These are phyloP conservation scores for Aricia agestis DNA, from an alignment of 1,140 invertebrate species.

Conservation along the genomic window DNA sequence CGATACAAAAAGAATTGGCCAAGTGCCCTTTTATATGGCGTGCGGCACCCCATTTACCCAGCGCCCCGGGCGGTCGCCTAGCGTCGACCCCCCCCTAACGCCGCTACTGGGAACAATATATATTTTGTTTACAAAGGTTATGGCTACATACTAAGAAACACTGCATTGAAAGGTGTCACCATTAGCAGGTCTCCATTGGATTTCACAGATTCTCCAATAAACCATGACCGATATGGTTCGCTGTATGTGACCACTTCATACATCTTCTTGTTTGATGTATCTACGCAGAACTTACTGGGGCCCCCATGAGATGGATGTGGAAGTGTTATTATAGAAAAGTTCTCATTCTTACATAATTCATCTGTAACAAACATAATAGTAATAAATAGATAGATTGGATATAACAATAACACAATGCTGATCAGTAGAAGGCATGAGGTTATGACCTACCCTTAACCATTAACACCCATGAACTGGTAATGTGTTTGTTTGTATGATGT, in stretches of 20 bases:
- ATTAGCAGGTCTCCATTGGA: slow-evolving; percentile 85
- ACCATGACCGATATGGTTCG: slow-evolving; percentile 46
- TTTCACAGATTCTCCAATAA: slow-evolving; percentile 74
- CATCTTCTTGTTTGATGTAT: slow-evolving; percentile 72
- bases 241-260: slow-evolving; percentile 76
- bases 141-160: slow-evolving; percentile 78
- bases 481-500: slow-evolving; percentile 36
- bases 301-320: slow-evolving; percentile 80
- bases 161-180: slow-evolving; percentile 83
- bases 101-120: too few relatives aligned
- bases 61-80: too few relatives aligned
- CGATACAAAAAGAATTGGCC: too few relatives aligned
- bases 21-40: too few relatives aligned
- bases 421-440: neutral
- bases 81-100: too few relatives aligned
- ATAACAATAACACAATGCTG: neutral
- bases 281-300: slow-evolving; percentile 79
- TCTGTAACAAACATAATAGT: slow-evolving; percentile 54
- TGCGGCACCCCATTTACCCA: too few relatives aligned
- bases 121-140: too few relatives aligned
- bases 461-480: slow-evolving; percentile 80
- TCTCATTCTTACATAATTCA: slow-evolving; percentile 77
- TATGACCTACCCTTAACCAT: slow-evolving; percentile 79
- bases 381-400: neutral
- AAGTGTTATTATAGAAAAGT: slow-evolving; percentile 84